These are phyloP conservation scores for Auanema sp. DNA, from an alignment of 2,888 invertebrate species.

Conservation along the genomic window DNA sequence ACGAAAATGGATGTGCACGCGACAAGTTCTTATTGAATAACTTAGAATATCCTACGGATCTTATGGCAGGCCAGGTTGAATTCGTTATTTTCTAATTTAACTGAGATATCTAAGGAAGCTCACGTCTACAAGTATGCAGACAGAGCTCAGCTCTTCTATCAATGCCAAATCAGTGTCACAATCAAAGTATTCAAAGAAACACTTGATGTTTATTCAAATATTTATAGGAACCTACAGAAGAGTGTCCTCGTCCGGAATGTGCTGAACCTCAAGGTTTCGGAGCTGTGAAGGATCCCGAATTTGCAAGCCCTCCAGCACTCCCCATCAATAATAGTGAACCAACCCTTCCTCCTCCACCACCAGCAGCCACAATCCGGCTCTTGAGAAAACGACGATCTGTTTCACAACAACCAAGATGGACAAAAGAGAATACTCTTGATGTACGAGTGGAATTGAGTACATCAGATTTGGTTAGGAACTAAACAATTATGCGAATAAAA, in stretches of 20 bases:
- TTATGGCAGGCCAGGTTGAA: constrained; percentile 50
- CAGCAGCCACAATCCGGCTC: constrained; percentile 5
- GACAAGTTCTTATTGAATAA: constrained; percentile 59
- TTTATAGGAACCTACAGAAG: constrained; percentile 53
- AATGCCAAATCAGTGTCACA: constrained; percentile 60
- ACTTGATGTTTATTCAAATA: background rate
- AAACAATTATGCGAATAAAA: background rate
- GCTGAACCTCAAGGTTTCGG: constrained; percentile 59
- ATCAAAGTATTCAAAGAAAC: constrained; percentile 37
- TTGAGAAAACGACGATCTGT: constrained; percentile 15
- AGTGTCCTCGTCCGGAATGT: constrained; percentile 61
- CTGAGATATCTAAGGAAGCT: constrained; percentile 39
- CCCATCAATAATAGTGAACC: background rate
- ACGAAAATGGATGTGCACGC: constrained; percentile 52
- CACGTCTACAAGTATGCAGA: constrained; percentile 63
- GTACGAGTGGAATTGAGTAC: constrained; percentile 50
- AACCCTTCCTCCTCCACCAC: constrained; percentile 1
- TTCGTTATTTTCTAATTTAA: background rate
- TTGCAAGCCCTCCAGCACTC: background rate
- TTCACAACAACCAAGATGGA: constrained; percentile 33
- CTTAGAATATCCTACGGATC: constrained; percentile 58
- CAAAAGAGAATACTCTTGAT: constrained; percentile 46
- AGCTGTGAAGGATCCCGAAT: constrained; percentile 40
- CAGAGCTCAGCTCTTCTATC: constrained; percentile 56
- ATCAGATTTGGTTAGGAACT: constrained; percentile 39